Evolutionary conservation across 2,888 invertebrate genomes (phyloP).

Genomic region (Gnatocerus cornutus): DNA sequence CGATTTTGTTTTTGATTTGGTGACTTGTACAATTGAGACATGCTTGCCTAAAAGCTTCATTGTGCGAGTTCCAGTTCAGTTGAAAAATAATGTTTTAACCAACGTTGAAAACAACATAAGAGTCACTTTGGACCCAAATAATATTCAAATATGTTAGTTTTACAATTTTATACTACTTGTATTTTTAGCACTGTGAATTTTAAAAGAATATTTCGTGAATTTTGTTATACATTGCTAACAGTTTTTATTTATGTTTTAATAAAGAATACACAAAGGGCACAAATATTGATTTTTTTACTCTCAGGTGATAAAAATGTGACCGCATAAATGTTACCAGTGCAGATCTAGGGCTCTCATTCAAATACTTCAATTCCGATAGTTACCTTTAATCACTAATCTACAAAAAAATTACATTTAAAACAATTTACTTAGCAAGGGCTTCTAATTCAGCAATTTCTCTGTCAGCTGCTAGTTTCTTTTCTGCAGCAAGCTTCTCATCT

Average conservation of each 20-base stretch:
- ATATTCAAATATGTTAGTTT: slow-evolving; percentile 29
- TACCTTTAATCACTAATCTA: slow-evolving; percentile 40
- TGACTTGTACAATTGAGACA: slow-evolving; percentile 65
- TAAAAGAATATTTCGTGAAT: neutral
- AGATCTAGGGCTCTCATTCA: too few species aligned
- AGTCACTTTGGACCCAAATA: slow-evolving; percentile 52
- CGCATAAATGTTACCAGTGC: too few species aligned
- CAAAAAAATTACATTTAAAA: slow-evolving; percentile 2
- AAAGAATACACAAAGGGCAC: slow-evolving; percentile 5
- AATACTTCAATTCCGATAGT: neutral
- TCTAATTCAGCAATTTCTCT: slow-evolving; percentile 69
- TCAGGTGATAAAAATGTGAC: too few species aligned
- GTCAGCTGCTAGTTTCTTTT: slow-evolving; percentile 78
- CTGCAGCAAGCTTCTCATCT: slow-evolving; percentile 82
- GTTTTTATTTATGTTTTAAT: slow-evolving; percentile 20
- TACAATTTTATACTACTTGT: neutral
- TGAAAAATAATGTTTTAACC: slow-evolving; percentile 49
- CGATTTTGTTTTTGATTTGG: slow-evolving; percentile 65
- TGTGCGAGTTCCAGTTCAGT: slow-evolving; percentile 60
- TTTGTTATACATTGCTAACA: slow-evolving; percentile 9
- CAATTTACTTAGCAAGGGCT: slow-evolving; percentile 58
- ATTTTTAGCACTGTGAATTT: neutral
- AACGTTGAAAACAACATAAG: slow-evolving; percentile 44
- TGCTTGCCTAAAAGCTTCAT: slow-evolving; percentile 67
- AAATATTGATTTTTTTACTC: neutral